Conservation (phyloP, 2,797 vertebrate species). For the Galaxias olidus region DNA sequence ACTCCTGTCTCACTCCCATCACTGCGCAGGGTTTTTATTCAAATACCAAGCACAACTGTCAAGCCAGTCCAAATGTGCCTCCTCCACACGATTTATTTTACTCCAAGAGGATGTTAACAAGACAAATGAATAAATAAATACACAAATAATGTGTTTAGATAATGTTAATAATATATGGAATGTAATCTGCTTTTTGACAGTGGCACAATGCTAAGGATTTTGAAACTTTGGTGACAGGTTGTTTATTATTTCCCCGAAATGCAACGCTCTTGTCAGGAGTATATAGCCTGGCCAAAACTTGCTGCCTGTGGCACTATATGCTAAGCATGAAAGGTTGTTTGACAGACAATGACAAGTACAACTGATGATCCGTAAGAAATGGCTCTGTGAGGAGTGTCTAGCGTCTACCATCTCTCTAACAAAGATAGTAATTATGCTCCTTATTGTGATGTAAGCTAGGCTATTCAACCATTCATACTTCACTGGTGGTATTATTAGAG, state of each 20-base stretch:
- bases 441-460: not conserved
- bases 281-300: constrained; percentile 39
- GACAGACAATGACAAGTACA: too few relatives aligned
- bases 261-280: constrained; percentile 51
- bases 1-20: constrained; percentile 74
- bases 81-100: constrained; percentile 63
- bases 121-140: constrained; percentile 80
- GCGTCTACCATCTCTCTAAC: not conserved
- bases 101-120: constrained; percentile 76
- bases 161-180: constrained; percentile 79
- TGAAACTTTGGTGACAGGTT: constrained; percentile 66
- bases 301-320: constrained; percentile 33
- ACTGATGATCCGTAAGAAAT: too few relatives aligned
- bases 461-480: constrained; percentile 39
- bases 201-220: constrained; percentile 57
- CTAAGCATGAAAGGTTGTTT: not conserved
- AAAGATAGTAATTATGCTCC: not conserved
- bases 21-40: constrained; percentile 69
- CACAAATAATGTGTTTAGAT: constrained; percentile 76
- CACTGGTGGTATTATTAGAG: constrained; percentile 41
- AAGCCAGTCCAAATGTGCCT: constrained; percentile 61
- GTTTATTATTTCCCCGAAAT: constrained; percentile 60
- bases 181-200: constrained; percentile 70
- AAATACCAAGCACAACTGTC: constrained; percentile 70
- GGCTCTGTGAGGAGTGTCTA: too few relatives aligned